Percentiles rank a stretch among this genome's conserved stretches.
phyloP scores from a whole-genome alignment of 2,797 vertebrate species.

The Girardinus metallicus region DNA sequence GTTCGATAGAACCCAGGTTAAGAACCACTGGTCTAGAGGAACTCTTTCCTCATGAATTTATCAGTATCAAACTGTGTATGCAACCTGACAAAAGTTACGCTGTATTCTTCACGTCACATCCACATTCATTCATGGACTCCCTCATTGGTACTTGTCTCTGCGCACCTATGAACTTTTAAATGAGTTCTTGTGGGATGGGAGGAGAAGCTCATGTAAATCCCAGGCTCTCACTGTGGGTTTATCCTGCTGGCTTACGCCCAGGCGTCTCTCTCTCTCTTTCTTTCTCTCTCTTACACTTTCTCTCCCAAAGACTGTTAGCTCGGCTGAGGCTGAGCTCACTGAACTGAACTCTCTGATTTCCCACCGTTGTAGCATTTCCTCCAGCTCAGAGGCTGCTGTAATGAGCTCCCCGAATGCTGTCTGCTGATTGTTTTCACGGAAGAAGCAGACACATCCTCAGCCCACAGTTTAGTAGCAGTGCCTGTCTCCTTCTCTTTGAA shows the following conservation, averaged over 20 bases:
- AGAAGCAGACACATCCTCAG: conserved; percentile 53
- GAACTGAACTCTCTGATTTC: conserved; percentile 65
- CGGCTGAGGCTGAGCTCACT: conserved; percentile 64
- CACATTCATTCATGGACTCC: conserved; percentile 35
- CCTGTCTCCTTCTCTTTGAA: conserved; percentile 37
- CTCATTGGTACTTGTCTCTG: conserved; percentile 40
- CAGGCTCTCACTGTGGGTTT: conserved; percentile 63
- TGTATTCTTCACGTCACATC: conserved; percentile 33
- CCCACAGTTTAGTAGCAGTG: conserved; percentile 48
- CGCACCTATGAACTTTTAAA: conserved; percentile 53
- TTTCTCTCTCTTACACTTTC: background rate
- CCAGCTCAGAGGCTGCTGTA: conserved; percentile 67
- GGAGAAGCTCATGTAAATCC: conserved; percentile 67
- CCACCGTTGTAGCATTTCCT: conserved; percentile 51
- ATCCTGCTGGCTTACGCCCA: conserved; percentile 53
- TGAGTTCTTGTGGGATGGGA: conserved; percentile 52
- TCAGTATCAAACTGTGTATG: conserved; percentile 11
- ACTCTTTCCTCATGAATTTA: conserved; percentile 11
- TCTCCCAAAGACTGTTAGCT: conserved; percentile 55
- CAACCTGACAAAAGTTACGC: conserved; percentile 34
- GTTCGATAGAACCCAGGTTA: too few species aligned
- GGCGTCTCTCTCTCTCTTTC: background rate
- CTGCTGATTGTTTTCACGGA: conserved; percentile 65
- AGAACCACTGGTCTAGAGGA: conserved; percentile 5
- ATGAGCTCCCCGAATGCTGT: conserved; percentile 79